Base-by-base conservation (phyloP, 2,113 vertebrate species). In the Orientallactaga bullata region DNA sequence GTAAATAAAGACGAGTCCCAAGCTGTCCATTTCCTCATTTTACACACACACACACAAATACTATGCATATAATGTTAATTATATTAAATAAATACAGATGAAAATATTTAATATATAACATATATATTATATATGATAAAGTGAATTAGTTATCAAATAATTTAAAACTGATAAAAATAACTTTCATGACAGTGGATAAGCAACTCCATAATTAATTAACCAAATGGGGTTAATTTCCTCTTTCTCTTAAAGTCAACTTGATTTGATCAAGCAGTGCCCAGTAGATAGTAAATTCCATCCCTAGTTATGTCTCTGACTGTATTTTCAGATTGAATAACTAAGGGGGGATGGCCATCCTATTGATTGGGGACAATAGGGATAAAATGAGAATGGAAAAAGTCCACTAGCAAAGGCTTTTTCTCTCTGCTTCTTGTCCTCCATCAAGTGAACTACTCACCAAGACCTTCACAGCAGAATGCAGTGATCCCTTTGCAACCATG, bases 81-180 rank as follows among this genome's bases (percentile, higher is more conserved):
- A 55, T 55, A 55, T 55, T 55, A 55, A 55, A 55, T 55, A 55
- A 55, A 55, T 55, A 55, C 7, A 55, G 10, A 55, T 16, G 10
- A 55, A 55, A 55, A 16, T 55, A 13, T 55, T 55, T 10, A 55
- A 55, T 55, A 55, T 55, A 55, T 55, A 55, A 10, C 55, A 55
- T 55, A 55, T 47, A 47, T 47, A 47, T 55, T 47, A 47, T 47
- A 47, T 55, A 55, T 55, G 55, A 6, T 55, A 55, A 55, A 55
- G 55, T 51, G 51, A 51, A 51, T 51, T 51, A 72, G 13, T 82
- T 94, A 90, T 9, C 69, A 95, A 77, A 79, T 58, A 77, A 88
- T 74, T 92, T 78, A 72, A 95, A 95, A 72, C 13, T 80, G 24
- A 90, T 72, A 32, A 92, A 94, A 91, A 86, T 92, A 32, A 78